Base-by-base conservation (phyloP, 2,113 vertebrate genomes). In the Panthera tigris region DNA sequence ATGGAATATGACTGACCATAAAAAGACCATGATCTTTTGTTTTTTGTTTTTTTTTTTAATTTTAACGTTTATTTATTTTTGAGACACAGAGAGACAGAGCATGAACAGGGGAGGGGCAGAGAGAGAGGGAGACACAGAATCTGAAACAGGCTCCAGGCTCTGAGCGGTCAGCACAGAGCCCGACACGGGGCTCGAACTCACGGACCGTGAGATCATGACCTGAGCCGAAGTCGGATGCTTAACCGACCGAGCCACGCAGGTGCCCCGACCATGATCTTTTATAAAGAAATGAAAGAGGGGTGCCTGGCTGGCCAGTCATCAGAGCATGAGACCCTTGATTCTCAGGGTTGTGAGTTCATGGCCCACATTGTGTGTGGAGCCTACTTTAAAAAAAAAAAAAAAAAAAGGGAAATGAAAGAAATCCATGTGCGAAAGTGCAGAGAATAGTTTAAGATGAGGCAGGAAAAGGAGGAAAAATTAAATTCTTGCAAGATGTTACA, bases 261-360 rank as follows among this genome's bases (percentile, higher is more conserved):
- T 4, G 39, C 39, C 39, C 39, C 39, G 41, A 82, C 5, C 7
- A 65, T 39, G 8, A 21, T 36, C 48, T 95, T 82, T 86, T 63
- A 96, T 63, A 96, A 94, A 16, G 68, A 94, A 94, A 52, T 76
- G 9, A 95, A 93, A 95, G 39, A 93, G 27, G 41, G 25, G 41
- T 14, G 16, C 27, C 73, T 45, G 4, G 41, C 13, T 48, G 41
- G 41, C 73, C 41, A 76, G 41, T 29, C 29, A 7, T 15, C 7
- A 29, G 13, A 76, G 12, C 27, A 76, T 29, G 41, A 25, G 23
- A 48, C 27, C 7, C 41, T 76, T 48, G 41, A 76, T 45, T 7
- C 45, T 48, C 73, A 48, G 27, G 27, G 41, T 48, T 41, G 16
- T 48, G 41, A 76, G 14, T 76, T 76, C 14, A 31, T 14, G 73